These are phyloP conservation scores for Anser cygnoides DNA, from an alignment of 2,113 vertebrate genomes.

Conservation along the genomic window DNA sequence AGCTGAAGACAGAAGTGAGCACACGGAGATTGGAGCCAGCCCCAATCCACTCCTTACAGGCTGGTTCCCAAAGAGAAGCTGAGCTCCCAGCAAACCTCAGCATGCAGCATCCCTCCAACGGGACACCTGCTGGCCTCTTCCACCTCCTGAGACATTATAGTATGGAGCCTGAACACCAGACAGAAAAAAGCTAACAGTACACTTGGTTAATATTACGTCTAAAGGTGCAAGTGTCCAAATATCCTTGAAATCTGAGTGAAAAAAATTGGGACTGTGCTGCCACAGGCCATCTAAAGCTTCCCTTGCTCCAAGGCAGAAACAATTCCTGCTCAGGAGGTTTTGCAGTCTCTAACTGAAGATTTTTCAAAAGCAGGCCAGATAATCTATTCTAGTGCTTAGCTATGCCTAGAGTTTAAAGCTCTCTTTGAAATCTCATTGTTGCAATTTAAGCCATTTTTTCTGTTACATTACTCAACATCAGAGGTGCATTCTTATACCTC, in stretches of 20 bases:
- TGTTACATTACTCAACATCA: not conserved
- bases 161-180: not conserved
- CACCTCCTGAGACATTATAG: not conserved
- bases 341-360: not conserved
- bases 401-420: not conserved
- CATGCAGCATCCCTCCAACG: not conserved
- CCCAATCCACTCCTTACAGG: not conserved
- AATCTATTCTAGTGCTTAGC: not conserved
- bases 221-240: not conserved
- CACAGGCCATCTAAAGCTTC: not conserved
- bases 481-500: not conserved
- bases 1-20: not conserved
- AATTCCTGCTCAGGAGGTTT: not conserved
- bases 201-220: not conserved
- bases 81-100: not conserved
- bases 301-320: not conserved
- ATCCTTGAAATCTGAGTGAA: not conserved
- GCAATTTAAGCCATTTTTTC: not conserved
- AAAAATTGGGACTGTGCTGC: not conserved
- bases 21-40: fast-evolving
- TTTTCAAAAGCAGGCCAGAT: not conserved
- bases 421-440: not conserved
- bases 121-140: not conserved
- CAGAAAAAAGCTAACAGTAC: not conserved
- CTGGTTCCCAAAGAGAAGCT: not conserved